These are phyloP conservation scores for Diplosoma virens DNA, from an alignment of 23 tunicate genomes.

Conservation along the genomic window DNA sequence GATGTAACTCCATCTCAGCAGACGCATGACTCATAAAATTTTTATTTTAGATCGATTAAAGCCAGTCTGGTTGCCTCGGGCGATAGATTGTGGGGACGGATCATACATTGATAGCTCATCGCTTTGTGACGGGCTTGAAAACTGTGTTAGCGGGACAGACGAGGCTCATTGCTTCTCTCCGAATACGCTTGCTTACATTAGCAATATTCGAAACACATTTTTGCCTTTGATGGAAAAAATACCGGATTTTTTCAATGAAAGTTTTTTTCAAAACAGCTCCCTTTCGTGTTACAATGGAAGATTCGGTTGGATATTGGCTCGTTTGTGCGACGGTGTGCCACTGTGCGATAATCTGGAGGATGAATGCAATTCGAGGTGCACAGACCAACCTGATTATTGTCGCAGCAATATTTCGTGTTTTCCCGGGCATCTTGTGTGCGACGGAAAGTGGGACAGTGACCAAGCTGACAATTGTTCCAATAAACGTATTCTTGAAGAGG, in stretches of 20 bases:
- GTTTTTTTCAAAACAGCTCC: neutral
- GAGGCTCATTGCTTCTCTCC: conserved; percentile 44
- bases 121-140: conserved; percentile 36
- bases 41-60: no score
- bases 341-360: conserved; percentile 40
- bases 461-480: neutral
- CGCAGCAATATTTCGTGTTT: conserved; percentile 29
- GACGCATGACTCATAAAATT: no score
- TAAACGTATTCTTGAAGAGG: conserved; percentile 48
- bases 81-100: conserved; percentile 61
- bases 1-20: no score
- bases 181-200: neutral
- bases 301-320: conserved; percentile 6
- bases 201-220: neutral
- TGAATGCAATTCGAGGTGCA: conserved; percentile 46
- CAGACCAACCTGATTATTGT: conserved; percentile 44
- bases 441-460: conserved; percentile 65
- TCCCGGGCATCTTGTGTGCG: conserved; percentile 34
- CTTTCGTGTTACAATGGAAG: neutral
- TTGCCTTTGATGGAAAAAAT: neutral
- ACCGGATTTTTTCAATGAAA: neutral
- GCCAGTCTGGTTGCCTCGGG: neutral
- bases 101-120: conserved; percentile 13
- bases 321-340: conserved; percentile 52
- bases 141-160: conserved; percentile 57